A percentile compares a stretch with the other conserved stretches of the same genome.
Evolutionary conservation across 2,888 invertebrate genomes (phyloP).

Genomic region (Drosophila falleni): DNA sequence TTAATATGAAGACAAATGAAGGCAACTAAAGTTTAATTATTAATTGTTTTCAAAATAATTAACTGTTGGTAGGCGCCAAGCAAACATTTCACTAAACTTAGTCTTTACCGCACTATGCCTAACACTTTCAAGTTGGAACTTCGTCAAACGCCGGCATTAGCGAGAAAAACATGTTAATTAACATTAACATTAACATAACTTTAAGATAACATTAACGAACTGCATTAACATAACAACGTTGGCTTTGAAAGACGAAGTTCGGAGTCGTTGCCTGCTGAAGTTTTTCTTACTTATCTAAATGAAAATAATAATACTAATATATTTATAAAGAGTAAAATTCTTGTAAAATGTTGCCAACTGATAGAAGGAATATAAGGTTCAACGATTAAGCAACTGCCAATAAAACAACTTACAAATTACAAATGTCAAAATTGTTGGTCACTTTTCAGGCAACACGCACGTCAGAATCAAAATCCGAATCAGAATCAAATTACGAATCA

Average conservation of each 20-base stretch:
- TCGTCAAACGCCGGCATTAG: slow-evolving; percentile 18
- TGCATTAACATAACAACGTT: slow-evolving; percentile 35
- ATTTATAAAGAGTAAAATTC: slow-evolving; percentile 9
- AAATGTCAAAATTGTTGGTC: background rate
- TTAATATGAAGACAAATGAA: too few relatives aligned
- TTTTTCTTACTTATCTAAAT: slow-evolving; percentile 2
- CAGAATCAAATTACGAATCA: slow-evolving; percentile 40
- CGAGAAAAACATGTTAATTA: slow-evolving; percentile 31
- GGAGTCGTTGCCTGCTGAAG: slow-evolving; percentile 14
- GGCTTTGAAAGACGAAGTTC: slow-evolving; percentile 40
- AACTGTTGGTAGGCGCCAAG: background rate
- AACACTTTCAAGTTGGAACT: background rate
- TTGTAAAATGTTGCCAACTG: slow-evolving; percentile 63
- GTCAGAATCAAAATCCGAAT: slow-evolving; percentile 40
- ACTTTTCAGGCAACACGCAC: slow-evolving; percentile 62
- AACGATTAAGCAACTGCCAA: background rate
- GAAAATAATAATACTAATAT: slow-evolving; percentile 1
- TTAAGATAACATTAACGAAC: slow-evolving; percentile 4
- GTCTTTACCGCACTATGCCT: background rate
- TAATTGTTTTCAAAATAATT: background rate
- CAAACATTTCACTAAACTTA: background rate
- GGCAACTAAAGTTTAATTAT: too few relatives aligned
- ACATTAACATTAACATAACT: slow-evolving; percentile 19
- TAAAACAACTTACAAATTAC: background rate
- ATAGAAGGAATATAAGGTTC: slow-evolving; percentile 66